A percentile compares a stretch with the other conserved stretches of the same genome.
phyloP scores from a whole-genome alignment of 1,140 invertebrate species.

The Ceratosolen solmsi region DNA sequence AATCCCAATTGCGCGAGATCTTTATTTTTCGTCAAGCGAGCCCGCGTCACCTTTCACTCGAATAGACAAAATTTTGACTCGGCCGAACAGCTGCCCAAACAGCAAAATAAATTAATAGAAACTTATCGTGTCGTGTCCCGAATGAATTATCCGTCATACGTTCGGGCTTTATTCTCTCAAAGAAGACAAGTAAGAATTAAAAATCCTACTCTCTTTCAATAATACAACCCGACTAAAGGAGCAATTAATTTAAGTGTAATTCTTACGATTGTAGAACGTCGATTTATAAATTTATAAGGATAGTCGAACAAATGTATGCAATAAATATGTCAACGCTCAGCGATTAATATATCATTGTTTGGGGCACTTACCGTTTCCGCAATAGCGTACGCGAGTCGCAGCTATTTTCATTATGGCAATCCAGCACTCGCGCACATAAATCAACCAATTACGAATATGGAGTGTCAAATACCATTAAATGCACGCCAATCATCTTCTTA shows the following conservation, averaged over 20 bases:
- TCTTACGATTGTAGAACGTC: neutral
- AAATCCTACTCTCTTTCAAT: no score
- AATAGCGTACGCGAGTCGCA: no score
- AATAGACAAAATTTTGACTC: neutral
- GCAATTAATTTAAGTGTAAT: neutral
- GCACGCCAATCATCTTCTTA: no score
- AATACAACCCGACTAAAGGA: neutral
- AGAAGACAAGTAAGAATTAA: no score
- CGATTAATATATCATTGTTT: no score
- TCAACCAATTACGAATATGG: no score
- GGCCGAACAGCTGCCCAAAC: neutral
- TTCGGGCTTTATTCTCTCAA: no score
- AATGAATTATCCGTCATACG: neutral
- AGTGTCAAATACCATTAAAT: no score
- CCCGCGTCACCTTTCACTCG: neutral
- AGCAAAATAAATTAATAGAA: slow-evolving; percentile 2
- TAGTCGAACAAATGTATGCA: neutral
- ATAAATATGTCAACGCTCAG: neutral
- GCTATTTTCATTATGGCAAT: no score
- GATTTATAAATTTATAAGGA: neutral
- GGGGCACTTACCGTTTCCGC: no score
- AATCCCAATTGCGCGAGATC: neutral
- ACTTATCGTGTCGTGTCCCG: neutral
- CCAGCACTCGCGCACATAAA: no score
- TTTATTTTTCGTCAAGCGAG: neutral